Evolutionary conservation across 2,113 vertebrate species (phyloP).

Genomic region (Lycocorax pyrrhopterus): DNA sequence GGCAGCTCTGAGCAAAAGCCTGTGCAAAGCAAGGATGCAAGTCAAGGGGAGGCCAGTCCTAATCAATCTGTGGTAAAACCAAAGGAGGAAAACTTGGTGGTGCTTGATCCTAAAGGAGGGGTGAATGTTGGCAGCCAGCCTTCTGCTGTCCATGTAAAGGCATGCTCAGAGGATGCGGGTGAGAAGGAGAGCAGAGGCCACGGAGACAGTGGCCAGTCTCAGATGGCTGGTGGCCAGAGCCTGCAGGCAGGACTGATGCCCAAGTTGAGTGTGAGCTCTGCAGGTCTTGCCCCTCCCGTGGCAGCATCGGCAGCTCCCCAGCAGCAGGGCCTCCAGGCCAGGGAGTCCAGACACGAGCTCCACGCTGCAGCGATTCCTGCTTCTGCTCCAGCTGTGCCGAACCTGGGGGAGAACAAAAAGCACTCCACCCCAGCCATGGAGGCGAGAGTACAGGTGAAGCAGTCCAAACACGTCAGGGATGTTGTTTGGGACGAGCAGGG

Average conservation of each 20-base stretch:
- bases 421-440: conserved; percentile 40
- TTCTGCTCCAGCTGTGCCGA: conserved; percentile 43
- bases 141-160: neutral
- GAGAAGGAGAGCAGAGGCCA: conserved; percentile 7
- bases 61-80: neutral
- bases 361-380: neutral
- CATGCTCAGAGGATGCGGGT: neutral
- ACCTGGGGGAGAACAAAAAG: conserved; percentile 55
- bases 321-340: conserved; percentile 43
- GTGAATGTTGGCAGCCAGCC: neutral
- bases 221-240: neutral
- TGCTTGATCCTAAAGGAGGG: conserved; percentile 32
- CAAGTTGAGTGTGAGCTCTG: neutral
- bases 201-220: neutral
- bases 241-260: conserved; percentile 27
- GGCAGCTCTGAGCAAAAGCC: neutral
- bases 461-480: conserved; percentile 82
- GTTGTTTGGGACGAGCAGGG: conserved; percentile 98
- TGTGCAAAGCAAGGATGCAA: neutral
- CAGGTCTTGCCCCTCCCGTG: neutral
- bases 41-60: neutral
- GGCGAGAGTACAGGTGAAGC: conserved; percentile 70
- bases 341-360: conserved; percentile 37
- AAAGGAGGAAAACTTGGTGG: neutral
- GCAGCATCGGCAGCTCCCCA: neutral